A percentile compares a stretch with the other conserved stretches of the same genome.
Conservation (phyloP, 2,888 invertebrate species). For the Cataglyphis albicans region DNA sequence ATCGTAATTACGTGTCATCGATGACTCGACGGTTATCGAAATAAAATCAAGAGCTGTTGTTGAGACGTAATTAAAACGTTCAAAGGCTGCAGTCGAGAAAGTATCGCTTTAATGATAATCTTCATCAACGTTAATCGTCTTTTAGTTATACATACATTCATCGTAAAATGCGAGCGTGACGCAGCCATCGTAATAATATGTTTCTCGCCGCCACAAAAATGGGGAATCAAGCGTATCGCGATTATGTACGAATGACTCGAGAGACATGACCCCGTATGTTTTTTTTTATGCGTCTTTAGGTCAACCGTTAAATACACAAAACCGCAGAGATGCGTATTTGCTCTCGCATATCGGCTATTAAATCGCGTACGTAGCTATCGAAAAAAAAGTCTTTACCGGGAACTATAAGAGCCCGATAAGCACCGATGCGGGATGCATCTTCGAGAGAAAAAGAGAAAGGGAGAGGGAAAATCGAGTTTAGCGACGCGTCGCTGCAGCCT, state of each 20-base stretch:
- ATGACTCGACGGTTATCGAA: not conserved
- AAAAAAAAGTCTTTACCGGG: slow-evolving; percentile 70
- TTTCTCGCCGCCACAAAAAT: slow-evolving; percentile 20
- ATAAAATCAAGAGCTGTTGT: not conserved
- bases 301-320: slow-evolving; percentile 47
- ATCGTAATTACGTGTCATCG: slow-evolving; percentile 8
- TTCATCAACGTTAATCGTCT: slow-evolving; percentile 21
- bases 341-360: slow-evolving; percentile 68
- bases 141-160: slow-evolving; percentile 14
- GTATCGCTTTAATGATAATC: slow-evolving; percentile 27
- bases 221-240: not conserved
- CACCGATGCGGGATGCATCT: slow-evolving; percentile 67
- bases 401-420: slow-evolving; percentile 69
- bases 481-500: slow-evolving; percentile 56
- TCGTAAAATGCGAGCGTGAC: not conserved
- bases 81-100: not conserved
- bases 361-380: slow-evolving; percentile 76
- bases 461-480: slow-evolving; percentile 63
- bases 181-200: not conserved
- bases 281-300: slow-evolving; percentile 26
- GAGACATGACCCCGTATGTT: not conserved
- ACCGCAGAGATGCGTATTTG: slow-evolving; percentile 22
- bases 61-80: slow-evolving; percentile 38
- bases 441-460: slow-evolving; percentile 23
- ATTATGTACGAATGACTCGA: not conserved